phyloP scores from a whole-genome alignment of 2,888 invertebrate genomes.

The Toxonevra muliebris region DNA sequence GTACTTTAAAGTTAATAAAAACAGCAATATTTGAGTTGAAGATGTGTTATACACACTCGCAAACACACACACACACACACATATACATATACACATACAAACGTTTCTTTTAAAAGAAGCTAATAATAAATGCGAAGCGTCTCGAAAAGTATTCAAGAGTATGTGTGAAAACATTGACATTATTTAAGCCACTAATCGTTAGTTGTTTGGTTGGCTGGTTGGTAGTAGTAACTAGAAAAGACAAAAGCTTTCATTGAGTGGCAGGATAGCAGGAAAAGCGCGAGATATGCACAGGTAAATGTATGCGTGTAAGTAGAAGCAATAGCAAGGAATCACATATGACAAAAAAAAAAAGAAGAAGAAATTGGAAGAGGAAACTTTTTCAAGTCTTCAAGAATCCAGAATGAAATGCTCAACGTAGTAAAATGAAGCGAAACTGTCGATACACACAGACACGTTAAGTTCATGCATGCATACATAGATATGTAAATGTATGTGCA shows the following conservation, averaged over 20 bases:
- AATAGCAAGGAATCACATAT: neutral
- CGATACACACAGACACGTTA: neutral
- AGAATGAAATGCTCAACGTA: no score
- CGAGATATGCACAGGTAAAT: no score
- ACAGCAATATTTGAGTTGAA: conserved; percentile 16
- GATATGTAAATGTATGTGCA: conserved; percentile 3
- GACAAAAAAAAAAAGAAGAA: conserved; percentile 6
- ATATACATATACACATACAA: neutral
- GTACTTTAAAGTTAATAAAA: conserved; percentile 26
- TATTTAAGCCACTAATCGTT: conserved; percentile 32
- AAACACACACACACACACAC: neutral
- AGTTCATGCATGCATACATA: conserved; percentile 12
- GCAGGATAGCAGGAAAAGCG: no score
- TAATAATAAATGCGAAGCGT: conserved; percentile 25
- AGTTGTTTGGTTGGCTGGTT: neutral
- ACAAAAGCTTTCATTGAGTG: no score
- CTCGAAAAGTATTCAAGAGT: conserved; percentile 21
- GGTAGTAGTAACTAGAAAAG: no score
- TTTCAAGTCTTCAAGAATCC: neutral
- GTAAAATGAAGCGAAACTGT: no score
- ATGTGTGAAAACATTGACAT: conserved; percentile 14
- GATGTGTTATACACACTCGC: no score
- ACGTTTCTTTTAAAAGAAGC: conserved; percentile 16
- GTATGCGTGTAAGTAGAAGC: no score
- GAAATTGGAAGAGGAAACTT: neutral